A percentile compares a stretch with the other conserved stretches of the same genome.
Evolutionary conservation across 2,888 invertebrate genomes (phyloP).

Genomic region (Scrobipalpa atriplicella): DNA sequence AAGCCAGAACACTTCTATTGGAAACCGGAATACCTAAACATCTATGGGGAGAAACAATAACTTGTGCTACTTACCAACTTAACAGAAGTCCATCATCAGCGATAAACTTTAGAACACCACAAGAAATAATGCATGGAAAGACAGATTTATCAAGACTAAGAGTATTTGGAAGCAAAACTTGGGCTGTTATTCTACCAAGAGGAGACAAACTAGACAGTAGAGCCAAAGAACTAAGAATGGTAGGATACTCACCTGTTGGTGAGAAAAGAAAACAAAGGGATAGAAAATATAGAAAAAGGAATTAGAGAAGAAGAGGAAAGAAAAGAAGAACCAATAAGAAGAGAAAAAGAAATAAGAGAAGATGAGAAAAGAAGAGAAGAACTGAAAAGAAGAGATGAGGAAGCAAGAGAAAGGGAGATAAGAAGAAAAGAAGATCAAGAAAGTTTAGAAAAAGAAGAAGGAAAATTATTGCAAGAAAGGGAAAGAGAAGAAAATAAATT

Average conservation of each 20-base stretch:
- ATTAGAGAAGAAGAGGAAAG: slow-evolving; percentile 25
- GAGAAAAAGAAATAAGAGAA: slow-evolving; percentile 1
- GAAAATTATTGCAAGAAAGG: neutral
- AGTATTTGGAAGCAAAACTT: slow-evolving; percentile 23
- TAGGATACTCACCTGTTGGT: slow-evolving; percentile 34
- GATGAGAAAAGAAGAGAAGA: slow-evolving; percentile 19
- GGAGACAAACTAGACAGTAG: slow-evolving; percentile 21
- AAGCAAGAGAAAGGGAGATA: neutral
- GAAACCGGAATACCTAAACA: slow-evolving; percentile 28
- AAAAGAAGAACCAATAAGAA: slow-evolving; percentile 17
- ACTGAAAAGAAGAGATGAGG: neutral
- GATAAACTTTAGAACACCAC: slow-evolving; percentile 20
- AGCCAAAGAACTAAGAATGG: slow-evolving; percentile 27
- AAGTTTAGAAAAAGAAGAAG: neutral
- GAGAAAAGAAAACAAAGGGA: no score
- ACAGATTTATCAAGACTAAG: neutral
- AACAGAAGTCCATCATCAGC: slow-evolving; percentile 28
- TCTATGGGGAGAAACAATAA: slow-evolving; percentile 30
- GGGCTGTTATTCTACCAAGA: slow-evolving; percentile 24
- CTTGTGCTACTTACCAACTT: slow-evolving; percentile 23
- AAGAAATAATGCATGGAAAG: neutral
- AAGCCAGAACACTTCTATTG: slow-evolving; percentile 23
- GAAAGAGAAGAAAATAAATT: neutral
- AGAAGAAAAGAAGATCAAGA: neutral
- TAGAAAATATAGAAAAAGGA: slow-evolving; percentile 32